A percentile compares a stretch with the other conserved stretches of the same genome.
phyloP scores from a whole-genome alignment of 2,888 invertebrate genomes.

The Epinotia nisella region DNA sequence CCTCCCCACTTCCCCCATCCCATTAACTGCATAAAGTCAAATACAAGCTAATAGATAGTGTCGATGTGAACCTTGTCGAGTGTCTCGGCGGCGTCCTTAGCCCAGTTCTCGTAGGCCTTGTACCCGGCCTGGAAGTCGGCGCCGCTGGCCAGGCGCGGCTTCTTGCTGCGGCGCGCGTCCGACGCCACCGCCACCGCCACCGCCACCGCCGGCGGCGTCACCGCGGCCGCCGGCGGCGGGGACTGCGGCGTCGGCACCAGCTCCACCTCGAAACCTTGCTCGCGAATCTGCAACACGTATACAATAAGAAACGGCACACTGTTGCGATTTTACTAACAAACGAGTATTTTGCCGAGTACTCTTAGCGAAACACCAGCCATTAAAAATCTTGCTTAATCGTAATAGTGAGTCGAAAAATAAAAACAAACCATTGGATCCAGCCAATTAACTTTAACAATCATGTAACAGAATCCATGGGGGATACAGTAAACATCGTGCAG shows the following conservation, averaged over 20 bases:
- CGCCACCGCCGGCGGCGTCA: constrained; percentile 43
- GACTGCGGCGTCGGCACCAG: constrained; percentile 54
- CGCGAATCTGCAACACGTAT: constrained; percentile 77
- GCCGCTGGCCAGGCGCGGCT: constrained; percentile 63
- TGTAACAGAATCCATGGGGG: too few species aligned
- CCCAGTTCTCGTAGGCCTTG: constrained; percentile 76
- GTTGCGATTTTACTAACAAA: too few species aligned
- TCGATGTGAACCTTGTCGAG: constrained; percentile 64
- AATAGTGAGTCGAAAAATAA: too few species aligned
- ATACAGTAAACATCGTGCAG: too few species aligned
- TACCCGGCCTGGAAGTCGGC: constrained; percentile 83
- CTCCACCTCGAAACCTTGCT: constrained; percentile 85
- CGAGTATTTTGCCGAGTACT: too few species aligned
- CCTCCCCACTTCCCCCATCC: too few species aligned
- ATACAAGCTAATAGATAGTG: too few species aligned
- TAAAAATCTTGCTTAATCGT: too few species aligned
- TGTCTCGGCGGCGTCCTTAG: constrained; percentile 67
- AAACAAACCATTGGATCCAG: too few species aligned
- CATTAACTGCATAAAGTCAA: too few species aligned
- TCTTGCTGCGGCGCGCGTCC: constrained; percentile 57
- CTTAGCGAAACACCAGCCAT: too few species aligned
- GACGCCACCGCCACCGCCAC: constrained; percentile 24
- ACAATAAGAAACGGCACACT: constrained; percentile 16
- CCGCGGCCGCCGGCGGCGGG: constrained; percentile 57
- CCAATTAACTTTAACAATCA: too few species aligned